These are phyloP conservation scores for Calcarius ornatus DNA, from an alignment of 2,113 vertebrate species.

Conservation along the genomic window DNA sequence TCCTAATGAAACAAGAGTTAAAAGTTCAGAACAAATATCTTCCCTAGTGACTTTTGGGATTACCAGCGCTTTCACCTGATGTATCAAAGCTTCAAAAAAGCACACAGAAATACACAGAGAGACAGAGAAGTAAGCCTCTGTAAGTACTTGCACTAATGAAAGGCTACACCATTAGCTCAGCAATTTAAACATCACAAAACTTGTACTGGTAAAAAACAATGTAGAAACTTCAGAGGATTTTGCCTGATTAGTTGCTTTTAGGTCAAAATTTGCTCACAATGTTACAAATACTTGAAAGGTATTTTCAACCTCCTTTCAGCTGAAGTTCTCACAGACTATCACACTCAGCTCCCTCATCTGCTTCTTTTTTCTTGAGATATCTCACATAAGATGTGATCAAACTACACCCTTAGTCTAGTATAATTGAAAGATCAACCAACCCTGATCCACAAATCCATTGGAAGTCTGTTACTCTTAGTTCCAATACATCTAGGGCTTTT, in stretches of 20 bases:
- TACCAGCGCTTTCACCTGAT: neutral
- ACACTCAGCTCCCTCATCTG: neutral
- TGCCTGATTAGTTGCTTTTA: neutral
- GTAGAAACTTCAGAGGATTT: neutral
- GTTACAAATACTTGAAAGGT: neutral
- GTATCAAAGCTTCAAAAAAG: neutral
- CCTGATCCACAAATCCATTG: neutral
- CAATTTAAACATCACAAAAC: neutral
- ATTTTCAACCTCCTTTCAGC: neutral
- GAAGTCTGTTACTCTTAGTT: neutral
- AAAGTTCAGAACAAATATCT: neutral
- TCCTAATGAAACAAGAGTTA: neutral
- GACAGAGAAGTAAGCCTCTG: neutral
- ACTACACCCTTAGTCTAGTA: neutral
- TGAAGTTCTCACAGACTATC: neutral
- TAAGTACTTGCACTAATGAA: neutral
- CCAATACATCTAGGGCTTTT: neutral
- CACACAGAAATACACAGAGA: neutral
- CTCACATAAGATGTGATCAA: neutral
- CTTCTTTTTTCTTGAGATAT: neutral
- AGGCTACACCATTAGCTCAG: neutral
- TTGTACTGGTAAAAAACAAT: neutral
- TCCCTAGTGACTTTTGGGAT: neutral
- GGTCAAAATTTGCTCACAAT: neutral
- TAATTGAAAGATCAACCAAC: neutral